Evolutionary conservation across 2,113 vertebrate genomes (phyloP).

Genomic region (Engystomops pustulosus): DNA sequence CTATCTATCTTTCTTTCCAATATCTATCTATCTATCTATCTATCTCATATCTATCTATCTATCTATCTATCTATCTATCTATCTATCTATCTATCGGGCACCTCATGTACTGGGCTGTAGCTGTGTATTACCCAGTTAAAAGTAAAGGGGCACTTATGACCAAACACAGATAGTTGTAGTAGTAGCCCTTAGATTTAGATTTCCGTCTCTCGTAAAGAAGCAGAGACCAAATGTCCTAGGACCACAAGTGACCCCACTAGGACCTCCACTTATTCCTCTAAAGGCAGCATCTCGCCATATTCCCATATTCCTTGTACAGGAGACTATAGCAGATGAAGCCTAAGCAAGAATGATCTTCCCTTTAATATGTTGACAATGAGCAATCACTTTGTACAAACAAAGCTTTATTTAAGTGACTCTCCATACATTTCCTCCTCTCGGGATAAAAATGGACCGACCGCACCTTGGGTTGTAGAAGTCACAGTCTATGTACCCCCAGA

Average conservation of each 20-base stretch:
- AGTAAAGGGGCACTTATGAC: too few relatives aligned
- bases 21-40: background rate
- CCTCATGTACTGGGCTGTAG: too few relatives aligned
- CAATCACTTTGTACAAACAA: background rate
- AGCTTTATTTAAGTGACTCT: constrained; percentile 9
- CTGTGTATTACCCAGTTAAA: too few relatives aligned
- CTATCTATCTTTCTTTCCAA: background rate
- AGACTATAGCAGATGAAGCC: background rate
- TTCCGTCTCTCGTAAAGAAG: too few relatives aligned
- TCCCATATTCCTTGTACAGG: background rate
- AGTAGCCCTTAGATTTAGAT: too few relatives aligned
- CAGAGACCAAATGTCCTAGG: background rate
- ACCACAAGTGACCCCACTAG: background rate
- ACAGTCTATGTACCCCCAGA: constrained; percentile 70
- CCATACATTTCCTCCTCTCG: background rate
- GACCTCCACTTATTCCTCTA: too few relatives aligned
- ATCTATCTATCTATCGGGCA: constrained; percentile 6
- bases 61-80: constrained; percentile 11
- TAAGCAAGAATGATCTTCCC: background rate
- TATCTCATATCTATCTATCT: background rate
- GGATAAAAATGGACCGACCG: constrained; percentile 30
- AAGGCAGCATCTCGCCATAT: background rate
- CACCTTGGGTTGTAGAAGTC: constrained; percentile 65
- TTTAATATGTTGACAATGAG: background rate
- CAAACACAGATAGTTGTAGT: too few relatives aligned